Conservation (phyloP, 2,797 vertebrate species). For the Gymnodraco acuticeps region DNA sequence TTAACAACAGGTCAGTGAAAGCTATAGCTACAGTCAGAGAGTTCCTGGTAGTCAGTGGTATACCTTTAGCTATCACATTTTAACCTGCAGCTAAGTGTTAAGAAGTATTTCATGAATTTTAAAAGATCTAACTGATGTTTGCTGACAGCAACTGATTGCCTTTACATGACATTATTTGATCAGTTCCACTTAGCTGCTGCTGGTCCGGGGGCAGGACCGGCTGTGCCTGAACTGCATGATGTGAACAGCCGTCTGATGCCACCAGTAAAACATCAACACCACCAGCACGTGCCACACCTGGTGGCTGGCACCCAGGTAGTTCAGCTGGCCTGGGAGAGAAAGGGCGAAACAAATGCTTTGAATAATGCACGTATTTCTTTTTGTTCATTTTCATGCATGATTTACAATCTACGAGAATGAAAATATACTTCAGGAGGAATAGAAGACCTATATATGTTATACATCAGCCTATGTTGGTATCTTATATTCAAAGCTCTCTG, state of each 20-base stretch:
- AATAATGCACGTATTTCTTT: background rate
- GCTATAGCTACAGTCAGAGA: background rate
- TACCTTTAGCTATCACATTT: slow-evolving; percentile 15
- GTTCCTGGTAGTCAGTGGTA: slow-evolving; percentile 14
- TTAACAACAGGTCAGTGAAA: background rate
- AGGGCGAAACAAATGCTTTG: background rate
- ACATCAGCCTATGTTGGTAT: background rate
- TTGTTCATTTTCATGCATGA: background rate
- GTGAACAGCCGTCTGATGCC: slow-evolving; percentile 94
- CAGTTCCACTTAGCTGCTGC: slow-evolving; percentile 65
- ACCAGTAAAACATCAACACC: slow-evolving; percentile 98
- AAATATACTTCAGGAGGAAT: background rate
- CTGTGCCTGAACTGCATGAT: slow-evolving; percentile 96
- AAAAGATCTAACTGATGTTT: background rate
- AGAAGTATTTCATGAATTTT: background rate
- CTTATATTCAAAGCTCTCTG: background rate
- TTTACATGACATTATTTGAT: background rate
- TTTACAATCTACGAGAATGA: background rate
- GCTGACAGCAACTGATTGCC: background rate
- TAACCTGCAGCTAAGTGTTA: slow-evolving; percentile 16
- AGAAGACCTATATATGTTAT: background rate
- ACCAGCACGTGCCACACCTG: slow-evolving; percentile 98
- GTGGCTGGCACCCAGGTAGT: slow-evolving; percentile 98
- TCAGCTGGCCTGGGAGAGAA: slow-evolving; percentile 90
- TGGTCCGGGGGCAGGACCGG: slow-evolving; percentile 84